These are phyloP conservation scores for Prochilodus magdalenae DNA, from an alignment of 2,113 vertebrate genomes.

Conservation along the genomic window DNA sequence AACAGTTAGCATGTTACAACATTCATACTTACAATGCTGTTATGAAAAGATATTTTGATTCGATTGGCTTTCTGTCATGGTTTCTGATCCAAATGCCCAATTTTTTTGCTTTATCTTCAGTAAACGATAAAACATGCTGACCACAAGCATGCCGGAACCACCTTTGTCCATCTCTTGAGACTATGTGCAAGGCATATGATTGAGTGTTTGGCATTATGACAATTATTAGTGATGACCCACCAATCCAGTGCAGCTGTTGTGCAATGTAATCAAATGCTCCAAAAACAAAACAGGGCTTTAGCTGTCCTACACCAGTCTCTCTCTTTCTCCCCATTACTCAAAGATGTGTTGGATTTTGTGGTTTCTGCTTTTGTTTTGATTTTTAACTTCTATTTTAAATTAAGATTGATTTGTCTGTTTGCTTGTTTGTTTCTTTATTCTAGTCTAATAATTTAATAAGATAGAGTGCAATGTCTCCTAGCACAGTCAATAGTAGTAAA, in stretches of 20 bases:
- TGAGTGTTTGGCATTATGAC: constrained; percentile 51
- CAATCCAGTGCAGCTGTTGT: constrained; percentile 57
- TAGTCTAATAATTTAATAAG: no score
- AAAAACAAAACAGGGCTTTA: constrained; percentile 1
- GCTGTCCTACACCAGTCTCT: not conserved
- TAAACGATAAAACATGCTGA: constrained; percentile 65
- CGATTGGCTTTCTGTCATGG: constrained; percentile 40
- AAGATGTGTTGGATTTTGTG: no score
- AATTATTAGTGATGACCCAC: constrained; percentile 69
- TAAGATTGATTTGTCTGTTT: not conserved
- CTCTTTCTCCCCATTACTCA: no score
- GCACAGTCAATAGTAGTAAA: not conserved
- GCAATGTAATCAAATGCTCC: constrained; percentile 26
- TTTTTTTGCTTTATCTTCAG: constrained; percentile 59
- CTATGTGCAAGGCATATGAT: constrained; percentile 54
- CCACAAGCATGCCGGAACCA: constrained; percentile 36
- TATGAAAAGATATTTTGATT: no score
- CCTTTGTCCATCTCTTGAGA: constrained; percentile 38
- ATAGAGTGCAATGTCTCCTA: not conserved
- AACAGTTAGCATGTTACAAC: no score
- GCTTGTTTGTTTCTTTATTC: not conserved
- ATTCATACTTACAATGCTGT: no score
- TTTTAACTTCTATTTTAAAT: not conserved
- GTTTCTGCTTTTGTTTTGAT: not conserved
- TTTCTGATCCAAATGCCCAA: constrained; percentile 53